Evolutionary conservation across 2,888 invertebrate species (phyloP).

Genomic region (Entomobrya multifasciata): DNA sequence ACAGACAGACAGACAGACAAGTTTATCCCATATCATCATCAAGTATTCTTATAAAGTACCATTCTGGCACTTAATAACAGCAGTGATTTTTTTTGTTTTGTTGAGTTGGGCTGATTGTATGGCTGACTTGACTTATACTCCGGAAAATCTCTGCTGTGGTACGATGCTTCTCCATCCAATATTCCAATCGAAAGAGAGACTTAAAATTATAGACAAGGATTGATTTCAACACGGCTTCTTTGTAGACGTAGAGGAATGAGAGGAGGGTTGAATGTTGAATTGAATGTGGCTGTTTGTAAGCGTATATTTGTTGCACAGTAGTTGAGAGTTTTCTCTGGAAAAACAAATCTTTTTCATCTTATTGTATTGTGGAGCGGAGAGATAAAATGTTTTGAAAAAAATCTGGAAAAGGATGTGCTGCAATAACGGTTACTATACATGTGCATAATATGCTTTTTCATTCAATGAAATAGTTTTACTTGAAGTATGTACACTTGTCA

Average conservation of each 20-base stretch:
- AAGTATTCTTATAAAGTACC: too few species aligned
- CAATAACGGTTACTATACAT: background rate
- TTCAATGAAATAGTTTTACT: constrained; percentile 13
- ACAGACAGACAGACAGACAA: too few species aligned
- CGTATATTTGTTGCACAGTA: background rate
- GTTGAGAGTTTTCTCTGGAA: constrained; percentile 2
- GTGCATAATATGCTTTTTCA: background rate
- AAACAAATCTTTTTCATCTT: constrained; percentile 30
- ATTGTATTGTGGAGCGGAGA: background rate
- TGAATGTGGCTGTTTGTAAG: background rate
- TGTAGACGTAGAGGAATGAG: background rate
- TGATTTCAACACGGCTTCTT: background rate
- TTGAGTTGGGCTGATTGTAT: too few species aligned
- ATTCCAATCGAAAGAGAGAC: constrained; percentile 3
- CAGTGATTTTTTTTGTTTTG: constrained; percentile 7
- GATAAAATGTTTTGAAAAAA: constrained; percentile 11
- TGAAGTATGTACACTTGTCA: constrained; percentile 28
- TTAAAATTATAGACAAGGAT: constrained; percentile 43
- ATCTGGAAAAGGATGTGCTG: constrained; percentile 37
- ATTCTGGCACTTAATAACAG: too few species aligned
- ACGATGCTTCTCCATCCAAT: background rate
- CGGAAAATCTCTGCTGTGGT: constrained; percentile 32
- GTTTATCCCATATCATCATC: too few species aligned
- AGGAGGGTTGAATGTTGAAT: constrained; percentile 21
- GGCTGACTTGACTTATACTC: background rate